Percentiles rank a stretch among this genome's conserved stretches.
phyloP scores from a whole-genome alignment of 1,140 invertebrate species.

The Drosophila santomea region DNA sequence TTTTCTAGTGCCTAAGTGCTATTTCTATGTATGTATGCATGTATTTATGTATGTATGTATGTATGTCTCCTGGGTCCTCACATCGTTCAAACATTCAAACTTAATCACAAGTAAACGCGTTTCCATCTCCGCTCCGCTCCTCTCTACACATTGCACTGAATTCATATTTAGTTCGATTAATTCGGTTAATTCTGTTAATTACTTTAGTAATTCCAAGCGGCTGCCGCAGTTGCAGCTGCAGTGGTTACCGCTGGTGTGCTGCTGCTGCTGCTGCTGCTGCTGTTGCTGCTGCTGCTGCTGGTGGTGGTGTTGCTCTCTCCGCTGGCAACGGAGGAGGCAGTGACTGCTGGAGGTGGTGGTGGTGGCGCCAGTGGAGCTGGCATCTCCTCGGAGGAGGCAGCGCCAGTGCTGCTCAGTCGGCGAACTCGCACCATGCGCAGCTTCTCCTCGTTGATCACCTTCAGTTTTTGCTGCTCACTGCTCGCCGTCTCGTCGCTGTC shows the following conservation, averaged over 20 bases:
- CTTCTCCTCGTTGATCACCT: conserved; percentile 78
- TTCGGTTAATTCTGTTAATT: too few species aligned
- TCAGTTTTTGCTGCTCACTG: conserved; percentile 51
- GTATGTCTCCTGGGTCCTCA: conserved; percentile 22
- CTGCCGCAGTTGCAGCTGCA: conserved; percentile 11
- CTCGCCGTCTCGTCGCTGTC: conserved; percentile 13
- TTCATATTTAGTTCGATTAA: not conserved
- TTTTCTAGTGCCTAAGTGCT: conserved; percentile 18
- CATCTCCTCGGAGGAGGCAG: conserved; percentile 28
- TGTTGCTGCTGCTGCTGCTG: not conserved
- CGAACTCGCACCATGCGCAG: conserved; percentile 75
- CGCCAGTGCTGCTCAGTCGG: conserved; percentile 66
- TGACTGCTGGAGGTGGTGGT: not conserved
- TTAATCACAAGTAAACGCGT: conserved; percentile 79
- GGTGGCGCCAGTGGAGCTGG: conserved; percentile 17
- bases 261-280: not conserved
- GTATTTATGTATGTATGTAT: conserved; percentile 7
- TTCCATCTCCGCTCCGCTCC: not conserved
- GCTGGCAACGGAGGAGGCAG: not conserved
- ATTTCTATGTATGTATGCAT: conserved; percentile 14
- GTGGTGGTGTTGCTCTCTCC: not conserved
- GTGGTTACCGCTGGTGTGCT: conserved; percentile 15
- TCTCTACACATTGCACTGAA: conserved; percentile 66
- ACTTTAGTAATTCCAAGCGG: conserved; percentile 68
- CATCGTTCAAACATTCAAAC: conserved; percentile 51